These are phyloP conservation scores for Cerastis leucographa DNA, from an alignment of 2,888 invertebrate species.

Conservation along the genomic window DNA sequence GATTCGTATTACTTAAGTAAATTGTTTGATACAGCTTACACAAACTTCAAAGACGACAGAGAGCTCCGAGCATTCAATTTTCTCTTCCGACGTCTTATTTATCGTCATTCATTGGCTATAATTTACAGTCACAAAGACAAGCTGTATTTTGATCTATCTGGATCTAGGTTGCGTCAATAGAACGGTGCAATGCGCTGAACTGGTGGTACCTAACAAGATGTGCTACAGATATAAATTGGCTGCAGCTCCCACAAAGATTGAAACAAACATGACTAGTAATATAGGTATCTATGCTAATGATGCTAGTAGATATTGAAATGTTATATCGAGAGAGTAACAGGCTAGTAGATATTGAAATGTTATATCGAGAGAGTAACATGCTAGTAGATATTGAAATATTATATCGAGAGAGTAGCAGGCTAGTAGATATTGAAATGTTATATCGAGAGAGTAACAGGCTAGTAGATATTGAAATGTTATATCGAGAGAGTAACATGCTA, in stretches of 20 bases:
- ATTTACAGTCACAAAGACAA: conserved; percentile 10
- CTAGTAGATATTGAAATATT: too few relatives aligned
- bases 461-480: too few relatives aligned
- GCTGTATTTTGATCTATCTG: conserved; percentile 1
- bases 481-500: too few relatives aligned
- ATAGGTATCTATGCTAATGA: too few relatives aligned
- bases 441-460: too few relatives aligned
- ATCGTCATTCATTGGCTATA: not conserved
- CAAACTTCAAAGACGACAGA: not conserved
- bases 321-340: too few relatives aligned
- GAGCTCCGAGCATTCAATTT: not conserved
- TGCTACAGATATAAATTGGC: conserved; percentile 13
- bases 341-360: too few relatives aligned
- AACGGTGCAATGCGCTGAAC: conserved; percentile 1
- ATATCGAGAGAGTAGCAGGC: too few relatives aligned
- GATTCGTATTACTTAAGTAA: too few relatives aligned
- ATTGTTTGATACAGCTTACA: not conserved
- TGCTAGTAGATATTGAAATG: not conserved
- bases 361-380: too few relatives aligned
- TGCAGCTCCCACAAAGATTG: conserved; percentile 11
- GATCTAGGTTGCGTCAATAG: not conserved
- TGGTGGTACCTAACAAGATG: conserved; percentile 9
- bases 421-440: too few relatives aligned
- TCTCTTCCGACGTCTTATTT: not conserved
- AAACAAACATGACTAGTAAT: not conserved